A percentile compares a stretch with the other conserved stretches of the same genome.
phyloP scores from a whole-genome alignment of 2,888 invertebrate genomes.

The Trimorus sp. region DNA sequence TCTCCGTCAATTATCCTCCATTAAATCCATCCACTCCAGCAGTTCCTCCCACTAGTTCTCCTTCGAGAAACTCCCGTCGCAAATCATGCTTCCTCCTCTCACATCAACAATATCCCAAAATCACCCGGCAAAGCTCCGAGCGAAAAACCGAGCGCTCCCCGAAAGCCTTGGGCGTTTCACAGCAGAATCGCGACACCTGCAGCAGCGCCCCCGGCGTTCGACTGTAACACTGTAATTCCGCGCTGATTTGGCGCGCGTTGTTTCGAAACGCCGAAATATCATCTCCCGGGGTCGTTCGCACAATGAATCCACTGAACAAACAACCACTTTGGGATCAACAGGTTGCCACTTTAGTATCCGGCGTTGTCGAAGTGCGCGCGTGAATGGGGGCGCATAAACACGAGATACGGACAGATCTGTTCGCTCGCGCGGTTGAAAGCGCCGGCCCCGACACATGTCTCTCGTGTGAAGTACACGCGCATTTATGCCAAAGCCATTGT shows the following conservation, averaged over 20 bases:
- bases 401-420: constrained; percentile 64
- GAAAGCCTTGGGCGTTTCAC: background rate
- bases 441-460: constrained; percentile 66
- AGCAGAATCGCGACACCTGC: background rate
- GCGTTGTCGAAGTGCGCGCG: constrained; percentile 59
- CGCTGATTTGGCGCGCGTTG: constrained; percentile 21
- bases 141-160: too few species aligned
- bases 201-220: background rate
- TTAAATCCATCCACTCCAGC: too few species aligned
- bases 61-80: too few species aligned
- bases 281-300: constrained; percentile 43
- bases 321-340: constrained; percentile 64
- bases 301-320: constrained; percentile 61
- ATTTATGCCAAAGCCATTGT: constrained; percentile 64
- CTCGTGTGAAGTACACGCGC: constrained; percentile 64
- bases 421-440: constrained; percentile 64
- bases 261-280: constrained; percentile 46
- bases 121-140: too few species aligned
- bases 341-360: constrained; percentile 64
- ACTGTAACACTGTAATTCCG: constrained; percentile 4
- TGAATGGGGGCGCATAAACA: constrained; percentile 62
- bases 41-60: too few species aligned
- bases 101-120: too few species aligned
- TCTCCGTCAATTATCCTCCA: too few species aligned
- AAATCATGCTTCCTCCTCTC: too few species aligned